These are phyloP conservation scores for Drosophila equinoxialis DNA, from an alignment of 1,140 invertebrate genomes.

Conservation along the genomic window DNA sequence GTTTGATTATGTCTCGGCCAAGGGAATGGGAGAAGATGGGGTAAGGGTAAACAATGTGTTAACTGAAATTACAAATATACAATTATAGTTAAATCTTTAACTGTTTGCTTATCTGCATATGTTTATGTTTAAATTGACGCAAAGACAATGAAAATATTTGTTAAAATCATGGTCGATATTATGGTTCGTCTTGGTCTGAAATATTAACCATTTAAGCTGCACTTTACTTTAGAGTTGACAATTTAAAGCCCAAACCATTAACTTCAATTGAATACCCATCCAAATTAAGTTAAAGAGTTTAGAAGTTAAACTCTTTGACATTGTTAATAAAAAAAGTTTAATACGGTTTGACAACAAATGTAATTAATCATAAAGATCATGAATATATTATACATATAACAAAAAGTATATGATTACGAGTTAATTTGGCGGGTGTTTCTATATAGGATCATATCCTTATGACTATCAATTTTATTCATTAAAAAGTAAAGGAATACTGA, in stretches of 20 bases:
- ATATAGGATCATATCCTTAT: not conserved
- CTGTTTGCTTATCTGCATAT: constrained; percentile 22
- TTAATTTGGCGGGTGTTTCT: not conserved
- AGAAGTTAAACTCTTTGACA: not conserved
- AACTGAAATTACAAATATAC: constrained; percentile 40
- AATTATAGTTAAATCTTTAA: constrained; percentile 22
- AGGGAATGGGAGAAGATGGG: not conserved
- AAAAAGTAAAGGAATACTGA: no score
- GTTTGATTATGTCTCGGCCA: not conserved
- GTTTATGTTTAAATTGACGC: constrained; percentile 20
- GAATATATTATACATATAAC: no score
- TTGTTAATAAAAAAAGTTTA: not conserved
- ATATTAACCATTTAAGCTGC: constrained; percentile 8
- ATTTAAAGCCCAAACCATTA: not conserved
- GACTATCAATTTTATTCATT: no score
- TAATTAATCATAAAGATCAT: no score
- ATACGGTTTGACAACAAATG: not conserved
- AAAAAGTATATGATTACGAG: not conserved
- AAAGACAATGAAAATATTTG: constrained; percentile 26
- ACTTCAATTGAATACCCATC: not conserved
- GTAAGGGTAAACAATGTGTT: constrained; percentile 19
- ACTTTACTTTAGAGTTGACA: not conserved
- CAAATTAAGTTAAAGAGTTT: not conserved
- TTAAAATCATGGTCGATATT: constrained; percentile 18
- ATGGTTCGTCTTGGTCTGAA: constrained; percentile 9